Evolutionary conservation across 2,888 invertebrate genomes (phyloP), one percentile per base, ranked within the genome.

Genomic region (Heliconius ethilla): DNA sequence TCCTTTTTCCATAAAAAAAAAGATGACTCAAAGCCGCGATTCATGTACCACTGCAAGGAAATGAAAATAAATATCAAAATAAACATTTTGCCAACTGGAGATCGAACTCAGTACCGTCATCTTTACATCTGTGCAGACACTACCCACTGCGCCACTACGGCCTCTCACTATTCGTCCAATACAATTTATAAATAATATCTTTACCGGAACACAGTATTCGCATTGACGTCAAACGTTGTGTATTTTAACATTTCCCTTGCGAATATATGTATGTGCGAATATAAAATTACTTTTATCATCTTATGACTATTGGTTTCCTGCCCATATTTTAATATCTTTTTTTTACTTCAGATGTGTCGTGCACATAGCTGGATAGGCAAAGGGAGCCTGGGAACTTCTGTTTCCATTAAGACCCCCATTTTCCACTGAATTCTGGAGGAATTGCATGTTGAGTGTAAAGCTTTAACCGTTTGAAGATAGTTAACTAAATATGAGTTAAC

Each of bases 241-340:
- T 75, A 55, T 79, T 55, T 75, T 77, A 75, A 73, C 76, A 76
- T 77, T 81, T 80, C 77, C 76, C 72, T 69, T 78, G 62, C 45
- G 70, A 66, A 78, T 73, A 62, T 51, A 7, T 59, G 63, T 51
- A 7, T 59, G 63, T 11, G 69, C 72, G 70, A 78, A 75, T 75
- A 75, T 80, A 77, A 79, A 78, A 75, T 78, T 77, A 78, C 77
- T 75, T 79, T 67, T 63, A 37, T 75, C 59, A 66, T 77, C 75
- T 62, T 77, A 78, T 69, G 69, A 63, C 59, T 59, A 75, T 75
- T 59, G 77, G 78, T 77, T 82, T 82, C 79, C 81, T 78, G 79
- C 75, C 9, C 51, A 51, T 51, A 51, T 51, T 22, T 51, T 51
- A 22, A 51, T 22, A 51, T 51, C 7, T 51, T 51, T 18, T 51